Conservation (phyloP, 2,888 invertebrate species). For the Eumerus sabulonum region DNA sequence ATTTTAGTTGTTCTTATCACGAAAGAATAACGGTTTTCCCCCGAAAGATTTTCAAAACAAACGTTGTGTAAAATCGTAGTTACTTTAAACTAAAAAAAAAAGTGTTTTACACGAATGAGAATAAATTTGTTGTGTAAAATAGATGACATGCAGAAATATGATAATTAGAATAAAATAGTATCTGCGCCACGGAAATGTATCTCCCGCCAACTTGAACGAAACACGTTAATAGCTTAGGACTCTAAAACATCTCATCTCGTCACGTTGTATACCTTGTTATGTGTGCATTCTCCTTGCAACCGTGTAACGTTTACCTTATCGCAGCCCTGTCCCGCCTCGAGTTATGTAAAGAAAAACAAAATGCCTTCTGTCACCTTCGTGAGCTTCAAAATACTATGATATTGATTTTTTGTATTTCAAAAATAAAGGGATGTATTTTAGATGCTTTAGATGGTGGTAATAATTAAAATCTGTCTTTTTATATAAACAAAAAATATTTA, state of each 20-base stretch:
- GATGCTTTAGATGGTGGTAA: no score
- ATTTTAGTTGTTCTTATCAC: constrained; percentile 4
- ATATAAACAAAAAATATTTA: no score
- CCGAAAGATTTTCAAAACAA: no score
- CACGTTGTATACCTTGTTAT: constrained; percentile 11
- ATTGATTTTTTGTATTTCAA: constrained; percentile 2
- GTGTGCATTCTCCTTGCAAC: constrained; percentile 12
- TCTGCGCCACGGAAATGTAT: background rate
- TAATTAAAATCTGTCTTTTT: no score
- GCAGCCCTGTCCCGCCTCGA: constrained; percentile 11
- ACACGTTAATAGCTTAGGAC: constrained; percentile 30
- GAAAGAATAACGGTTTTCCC: no score
- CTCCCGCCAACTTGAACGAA: constrained; percentile 28
- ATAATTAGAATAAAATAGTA: no score
- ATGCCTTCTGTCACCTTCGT: background rate
- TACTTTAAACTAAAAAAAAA: no score
- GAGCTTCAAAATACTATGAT: background rate
- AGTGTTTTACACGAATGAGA: no score
- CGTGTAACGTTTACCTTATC: constrained; percentile 36
- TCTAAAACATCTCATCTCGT: constrained; percentile 10
- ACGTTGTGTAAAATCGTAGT: no score
- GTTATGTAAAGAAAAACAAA: constrained; percentile 10
- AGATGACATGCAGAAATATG: no score
- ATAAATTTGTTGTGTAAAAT: no score
- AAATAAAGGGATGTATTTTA: no score